phyloP scores from a whole-genome alignment of 2,888 invertebrate genomes.

The Rotaria macrura region DNA sequence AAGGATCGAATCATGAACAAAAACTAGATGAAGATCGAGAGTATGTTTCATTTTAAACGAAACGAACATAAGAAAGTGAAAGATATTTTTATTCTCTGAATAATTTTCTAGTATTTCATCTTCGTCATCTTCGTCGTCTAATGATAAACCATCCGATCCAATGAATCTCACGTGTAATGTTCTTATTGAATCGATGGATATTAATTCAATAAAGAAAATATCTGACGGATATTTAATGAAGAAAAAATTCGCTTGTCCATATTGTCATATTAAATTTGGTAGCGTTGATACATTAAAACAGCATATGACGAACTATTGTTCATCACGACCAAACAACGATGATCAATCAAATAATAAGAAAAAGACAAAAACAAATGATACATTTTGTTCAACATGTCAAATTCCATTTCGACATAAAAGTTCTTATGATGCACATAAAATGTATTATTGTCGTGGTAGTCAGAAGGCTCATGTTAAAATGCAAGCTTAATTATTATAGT shows the following conservation, averaged over 20 bases:
- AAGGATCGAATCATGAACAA: neutral
- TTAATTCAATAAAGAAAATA: neutral
- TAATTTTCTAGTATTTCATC: neutral
- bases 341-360: neutral
- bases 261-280: constrained; percentile 87
- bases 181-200: neutral
- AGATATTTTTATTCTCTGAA: neutral
- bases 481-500: neutral
- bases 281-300: constrained; percentile 82
- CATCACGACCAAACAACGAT: constrained; percentile 41
- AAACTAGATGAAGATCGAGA: neutral
- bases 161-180: neutral
- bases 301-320: constrained; percentile 85
- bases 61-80: too few relatives aligned
- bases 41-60: neutral
- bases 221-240: neutral
- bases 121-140: neutral
- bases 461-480: neutral
- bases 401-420: neutral
- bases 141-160: neutral
- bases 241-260: constrained; percentile 62
- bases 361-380: neutral
- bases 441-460: constrained; percentile 7
- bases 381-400: neutral
- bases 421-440: constrained; percentile 19